Percentiles rank a stretch among this genome's conserved stretches.
Conservation (phyloP, 1,140 invertebrate species). For the Meloidogyne chitwoodi region DNA sequence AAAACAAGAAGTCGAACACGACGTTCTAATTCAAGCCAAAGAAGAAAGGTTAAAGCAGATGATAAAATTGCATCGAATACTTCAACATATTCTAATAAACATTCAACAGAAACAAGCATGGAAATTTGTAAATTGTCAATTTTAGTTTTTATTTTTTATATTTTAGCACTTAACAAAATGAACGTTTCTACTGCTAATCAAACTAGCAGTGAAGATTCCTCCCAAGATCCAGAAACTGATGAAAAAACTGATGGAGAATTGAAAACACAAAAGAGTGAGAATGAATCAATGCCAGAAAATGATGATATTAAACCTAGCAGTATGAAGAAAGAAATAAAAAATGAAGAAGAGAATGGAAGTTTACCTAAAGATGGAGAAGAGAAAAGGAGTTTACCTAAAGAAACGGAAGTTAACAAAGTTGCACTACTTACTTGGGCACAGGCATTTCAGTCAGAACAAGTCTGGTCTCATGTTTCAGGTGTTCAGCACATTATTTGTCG, state of each 20-base stretch:
- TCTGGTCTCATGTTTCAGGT: slow-evolving; percentile 52
- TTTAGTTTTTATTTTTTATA: neutral
- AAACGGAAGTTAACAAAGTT: slow-evolving; percentile 21
- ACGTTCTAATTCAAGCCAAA: neutral
- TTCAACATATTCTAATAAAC: neutral
- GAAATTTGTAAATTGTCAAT: neutral
- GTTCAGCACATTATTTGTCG: slow-evolving; percentile 50
- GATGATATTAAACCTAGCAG: neutral
- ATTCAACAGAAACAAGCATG: neutral
- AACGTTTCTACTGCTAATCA: neutral
- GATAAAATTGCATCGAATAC: neutral
- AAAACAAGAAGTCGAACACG: neutral
- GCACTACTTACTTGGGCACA: slow-evolving; percentile 27
- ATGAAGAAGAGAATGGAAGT: neutral
- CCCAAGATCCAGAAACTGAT: neutral
- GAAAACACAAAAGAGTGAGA: slow-evolving; percentile 1
- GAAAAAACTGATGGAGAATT: neutral
- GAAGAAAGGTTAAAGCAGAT: neutral
- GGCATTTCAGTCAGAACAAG: slow-evolving; percentile 33
- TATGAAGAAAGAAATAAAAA: neutral
- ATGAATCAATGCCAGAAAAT: slow-evolving; percentile 13
- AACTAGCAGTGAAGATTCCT: slow-evolving; percentile 3
- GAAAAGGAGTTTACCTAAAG: neutral
- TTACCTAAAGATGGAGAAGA: slow-evolving; percentile 7
- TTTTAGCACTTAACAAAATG: neutral